These are phyloP conservation scores for Sebastolobus altivelis DNA, from an alignment of 2,797 vertebrate genomes.

Conservation along the genomic window DNA sequence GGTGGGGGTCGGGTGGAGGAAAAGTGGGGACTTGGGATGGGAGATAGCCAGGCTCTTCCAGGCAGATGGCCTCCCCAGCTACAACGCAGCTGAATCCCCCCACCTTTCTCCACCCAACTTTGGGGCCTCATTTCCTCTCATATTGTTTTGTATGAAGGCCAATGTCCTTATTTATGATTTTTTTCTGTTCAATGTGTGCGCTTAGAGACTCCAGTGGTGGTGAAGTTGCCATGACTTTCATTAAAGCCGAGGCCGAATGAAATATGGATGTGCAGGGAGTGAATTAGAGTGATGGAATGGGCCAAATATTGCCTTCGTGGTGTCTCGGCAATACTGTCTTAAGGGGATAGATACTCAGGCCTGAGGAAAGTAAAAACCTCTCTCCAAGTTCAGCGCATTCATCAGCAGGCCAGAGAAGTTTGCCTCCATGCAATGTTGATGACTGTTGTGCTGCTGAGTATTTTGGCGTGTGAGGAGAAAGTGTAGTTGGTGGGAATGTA, in stretches of 20 bases:
- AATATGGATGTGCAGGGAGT: conserved; percentile 87
- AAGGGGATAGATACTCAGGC: conserved; percentile 78
- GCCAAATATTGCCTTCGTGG: conserved; percentile 85
- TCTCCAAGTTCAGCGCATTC: conserved; percentile 75
- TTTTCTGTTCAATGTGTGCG: conserved; percentile 74
- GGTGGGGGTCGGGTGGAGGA: conserved; percentile 46
- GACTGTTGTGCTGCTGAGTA: conserved; percentile 62
- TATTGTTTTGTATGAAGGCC: conserved; percentile 84
- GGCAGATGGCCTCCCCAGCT: conserved; percentile 73
- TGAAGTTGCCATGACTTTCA: conserved; percentile 87
- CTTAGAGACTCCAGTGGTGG: conserved; percentile 80
- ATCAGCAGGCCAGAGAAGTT: conserved; percentile 75
- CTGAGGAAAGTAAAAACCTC: conserved; percentile 74
- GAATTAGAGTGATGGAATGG: conserved; percentile 87
- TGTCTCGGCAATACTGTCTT: conserved; percentile 83
- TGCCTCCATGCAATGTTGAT: conserved; percentile 74
- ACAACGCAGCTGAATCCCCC: conserved; percentile 50
- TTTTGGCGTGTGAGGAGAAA: conserved; percentile 51
- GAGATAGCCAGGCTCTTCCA: conserved; percentile 75
- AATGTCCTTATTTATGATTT: conserved; percentile 85
- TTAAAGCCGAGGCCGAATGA: conserved; percentile 85
- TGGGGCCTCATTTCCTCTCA: conserved; percentile 68
- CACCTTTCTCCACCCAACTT: conserved; percentile 53
- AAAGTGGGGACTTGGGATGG: conserved; percentile 68
- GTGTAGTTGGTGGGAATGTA: conserved; percentile 41